Conservation (phyloP, 2,797 vertebrate genomes). For the Mus caroli region DNA sequence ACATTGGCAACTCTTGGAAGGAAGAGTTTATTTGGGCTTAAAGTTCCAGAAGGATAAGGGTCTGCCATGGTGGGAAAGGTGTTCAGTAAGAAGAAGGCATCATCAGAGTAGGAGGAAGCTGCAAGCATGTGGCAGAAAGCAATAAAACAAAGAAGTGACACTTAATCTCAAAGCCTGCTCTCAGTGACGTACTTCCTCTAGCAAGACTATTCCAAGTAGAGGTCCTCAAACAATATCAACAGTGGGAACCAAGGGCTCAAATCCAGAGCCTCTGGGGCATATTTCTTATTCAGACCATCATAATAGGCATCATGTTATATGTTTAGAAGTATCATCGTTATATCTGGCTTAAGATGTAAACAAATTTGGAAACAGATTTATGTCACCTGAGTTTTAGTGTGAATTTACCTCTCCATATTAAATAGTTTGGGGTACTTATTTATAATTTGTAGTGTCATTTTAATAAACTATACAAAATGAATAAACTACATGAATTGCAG, state of each 20-base stretch:
- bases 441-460: neutral
- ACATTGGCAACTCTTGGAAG: neutral
- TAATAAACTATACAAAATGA: neutral
- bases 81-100: neutral
- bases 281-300: neutral
- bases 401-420: neutral
- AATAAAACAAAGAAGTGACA: neutral
- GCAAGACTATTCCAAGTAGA: neutral
- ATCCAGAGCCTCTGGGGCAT: neutral
- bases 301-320: neutral
- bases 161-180: neutral
- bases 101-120: neutral
- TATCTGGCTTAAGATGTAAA: neutral
- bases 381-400: neutral
- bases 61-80: neutral
- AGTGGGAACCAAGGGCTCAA: neutral
- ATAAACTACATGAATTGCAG: neutral
- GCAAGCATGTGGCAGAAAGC: neutral
- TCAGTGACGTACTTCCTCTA: neutral
- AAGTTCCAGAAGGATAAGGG: neutral
- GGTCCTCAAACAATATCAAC: neutral
- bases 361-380: neutral
- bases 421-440: neutral
- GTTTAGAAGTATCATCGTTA: constrained; percentile 6
- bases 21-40: neutral